phyloP scores from a whole-genome alignment of 2,797 vertebrate species.

The Hoplostethus mediterraneus region DNA sequence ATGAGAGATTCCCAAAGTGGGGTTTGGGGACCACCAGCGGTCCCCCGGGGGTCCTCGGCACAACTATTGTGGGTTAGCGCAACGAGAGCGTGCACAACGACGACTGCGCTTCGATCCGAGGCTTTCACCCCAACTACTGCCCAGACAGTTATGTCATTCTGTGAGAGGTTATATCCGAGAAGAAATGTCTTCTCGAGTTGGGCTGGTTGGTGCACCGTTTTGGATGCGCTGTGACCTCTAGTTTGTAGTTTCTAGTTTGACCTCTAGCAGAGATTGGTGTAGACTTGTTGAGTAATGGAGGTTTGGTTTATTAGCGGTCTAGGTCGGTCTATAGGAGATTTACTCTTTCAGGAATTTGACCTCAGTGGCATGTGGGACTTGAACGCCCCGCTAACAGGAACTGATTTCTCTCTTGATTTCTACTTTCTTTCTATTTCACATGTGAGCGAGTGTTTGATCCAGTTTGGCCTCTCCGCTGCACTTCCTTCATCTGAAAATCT shows the following conservation, averaged over 20 bases:
- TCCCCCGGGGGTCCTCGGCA: neutral
- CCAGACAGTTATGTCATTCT: neutral
- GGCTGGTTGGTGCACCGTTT: no score
- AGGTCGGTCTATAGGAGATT: slow-evolving; percentile 56
- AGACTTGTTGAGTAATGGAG: slow-evolving; percentile 54
- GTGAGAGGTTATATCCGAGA: neutral
- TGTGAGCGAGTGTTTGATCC: neutral
- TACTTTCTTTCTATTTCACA: neutral
- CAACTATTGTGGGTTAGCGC: no score
- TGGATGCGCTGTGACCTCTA: slow-evolving; percentile 1
- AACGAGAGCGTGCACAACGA: neutral
- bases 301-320: slow-evolving; percentile 51
- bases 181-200: neutral
- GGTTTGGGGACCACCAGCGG: neutral
- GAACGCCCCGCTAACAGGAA: slow-evolving; percentile 40
- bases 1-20: neutral
- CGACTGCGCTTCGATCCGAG: neutral
- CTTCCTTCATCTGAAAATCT: slow-evolving; percentile 5
- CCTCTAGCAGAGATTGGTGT: slow-evolving; percentile 8
- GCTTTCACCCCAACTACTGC: neutral
- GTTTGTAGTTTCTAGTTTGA: no score
- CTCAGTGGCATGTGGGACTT: slow-evolving; percentile 37
- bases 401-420: slow-evolving; percentile 38
- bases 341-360: slow-evolving; percentile 72
- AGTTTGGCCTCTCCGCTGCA: neutral